These are phyloP conservation scores for Ariolimax columbianus DNA, from an alignment of 2,888 invertebrate species.

Conservation along the genomic window DNA sequence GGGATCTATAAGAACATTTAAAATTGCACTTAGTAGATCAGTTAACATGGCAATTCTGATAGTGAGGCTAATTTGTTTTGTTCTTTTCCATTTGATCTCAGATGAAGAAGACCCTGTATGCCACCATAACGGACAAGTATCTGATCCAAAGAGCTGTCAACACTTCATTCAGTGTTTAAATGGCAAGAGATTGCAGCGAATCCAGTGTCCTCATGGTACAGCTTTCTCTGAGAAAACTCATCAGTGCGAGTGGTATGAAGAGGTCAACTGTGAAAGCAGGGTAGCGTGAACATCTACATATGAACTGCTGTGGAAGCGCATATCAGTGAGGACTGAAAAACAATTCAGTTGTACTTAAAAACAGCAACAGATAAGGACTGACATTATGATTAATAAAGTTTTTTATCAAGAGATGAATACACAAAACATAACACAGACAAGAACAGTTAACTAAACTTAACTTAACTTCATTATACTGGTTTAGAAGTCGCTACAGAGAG, in stretches of 20 bases:
- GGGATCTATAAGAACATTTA: too few relatives aligned
- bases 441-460: too few relatives aligned
- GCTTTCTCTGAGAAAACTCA: conserved; percentile 53
- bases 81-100: conserved; percentile 40
- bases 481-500: too few relatives aligned
- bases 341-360: too few relatives aligned
- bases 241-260: conserved; percentile 60
- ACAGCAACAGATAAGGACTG: too few relatives aligned
- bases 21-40: too few relatives aligned
- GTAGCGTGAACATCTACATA: background rate
- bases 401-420: too few relatives aligned
- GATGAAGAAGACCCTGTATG: conserved; percentile 60
- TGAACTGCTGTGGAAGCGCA: too few relatives aligned
- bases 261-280: conserved; percentile 56
- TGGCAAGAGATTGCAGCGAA: conserved; percentile 57
- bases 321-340: too few relatives aligned
- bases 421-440: too few relatives aligned
- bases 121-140: conserved; percentile 55
- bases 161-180: conserved; percentile 61
- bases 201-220: conserved; percentile 61
- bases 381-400: too few relatives aligned
- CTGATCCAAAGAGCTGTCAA: conserved; percentile 59
- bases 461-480: too few relatives aligned
- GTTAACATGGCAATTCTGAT: background rate
- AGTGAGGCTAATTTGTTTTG: background rate